These are phyloP conservation scores for Siniperca scherzeri DNA, from an alignment of 2,797 vertebrate genomes.

Conservation along the genomic window DNA sequence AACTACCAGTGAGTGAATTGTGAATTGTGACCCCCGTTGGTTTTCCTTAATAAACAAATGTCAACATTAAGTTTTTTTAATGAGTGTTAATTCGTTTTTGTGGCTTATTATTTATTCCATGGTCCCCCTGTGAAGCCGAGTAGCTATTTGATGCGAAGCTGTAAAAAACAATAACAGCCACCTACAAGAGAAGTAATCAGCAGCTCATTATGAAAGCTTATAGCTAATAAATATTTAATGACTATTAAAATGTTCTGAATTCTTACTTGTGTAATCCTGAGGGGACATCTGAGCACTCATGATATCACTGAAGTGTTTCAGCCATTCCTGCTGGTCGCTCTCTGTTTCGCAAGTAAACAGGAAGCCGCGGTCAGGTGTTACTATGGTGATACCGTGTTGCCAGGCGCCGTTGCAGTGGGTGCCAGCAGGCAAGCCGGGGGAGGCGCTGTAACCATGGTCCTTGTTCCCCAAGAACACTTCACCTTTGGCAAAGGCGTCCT, in stretches of 20 bases:
- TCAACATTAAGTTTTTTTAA: not conserved
- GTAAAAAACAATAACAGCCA: too few species aligned
- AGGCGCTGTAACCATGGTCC: constrained; percentile 86
- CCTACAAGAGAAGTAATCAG: not conserved
- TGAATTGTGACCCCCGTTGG: not conserved
- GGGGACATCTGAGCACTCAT: constrained; percentile 89
- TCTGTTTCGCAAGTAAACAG: constrained; percentile 93
- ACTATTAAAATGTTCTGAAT: not conserved
- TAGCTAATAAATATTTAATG: not conserved
- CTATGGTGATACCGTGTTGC: constrained; percentile 90
- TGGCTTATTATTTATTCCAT: not conserved
- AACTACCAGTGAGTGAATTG: not conserved
- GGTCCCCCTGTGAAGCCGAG: not conserved
- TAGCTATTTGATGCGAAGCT: not conserved
- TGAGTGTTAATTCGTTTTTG: not conserved
- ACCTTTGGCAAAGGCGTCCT: constrained; percentile 95
- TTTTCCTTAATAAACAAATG: not conserved
- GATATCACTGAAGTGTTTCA: constrained; percentile 85
- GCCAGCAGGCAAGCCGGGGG: constrained; percentile 82
- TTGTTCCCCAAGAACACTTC: constrained; percentile 91
- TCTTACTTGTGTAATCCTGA: constrained; percentile 92
- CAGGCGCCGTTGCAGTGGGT: constrained; percentile 88
- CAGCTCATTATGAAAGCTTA: not conserved
- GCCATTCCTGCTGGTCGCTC: constrained; percentile 90
- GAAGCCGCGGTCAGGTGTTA: constrained; percentile 91